A percentile compares a stretch with the other conserved stretches of the same genome.
These are phyloP conservation scores for Atlantisia rogersi DNA, from an alignment of 2,113 vertebrate species.

Conservation along the genomic window DNA sequence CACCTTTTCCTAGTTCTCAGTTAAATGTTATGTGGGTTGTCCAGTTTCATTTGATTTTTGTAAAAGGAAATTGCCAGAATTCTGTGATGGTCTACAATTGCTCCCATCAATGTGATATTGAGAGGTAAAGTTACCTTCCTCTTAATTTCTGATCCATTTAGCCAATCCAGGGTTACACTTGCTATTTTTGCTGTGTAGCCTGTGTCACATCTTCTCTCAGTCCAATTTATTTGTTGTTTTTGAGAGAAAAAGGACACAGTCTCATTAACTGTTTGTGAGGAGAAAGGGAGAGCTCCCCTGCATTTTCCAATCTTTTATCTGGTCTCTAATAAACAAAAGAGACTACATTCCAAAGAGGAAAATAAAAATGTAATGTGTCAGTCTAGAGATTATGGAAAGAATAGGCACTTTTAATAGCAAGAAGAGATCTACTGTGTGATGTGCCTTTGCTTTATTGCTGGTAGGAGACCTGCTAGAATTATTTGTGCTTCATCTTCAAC, in stretches of 20 bases:
- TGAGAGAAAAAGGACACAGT: constrained; percentile 1
- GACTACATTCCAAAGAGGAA: background rate
- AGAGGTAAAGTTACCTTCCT: background rate
- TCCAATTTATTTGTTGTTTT: constrained; percentile 27
- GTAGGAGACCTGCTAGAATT: background rate
- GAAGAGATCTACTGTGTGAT: background rate
- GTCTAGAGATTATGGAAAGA: background rate
- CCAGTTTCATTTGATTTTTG: background rate
- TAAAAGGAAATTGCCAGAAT: background rate
- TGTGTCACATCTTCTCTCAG: constrained; percentile 35
- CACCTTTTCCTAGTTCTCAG: background rate
- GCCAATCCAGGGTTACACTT: background rate
- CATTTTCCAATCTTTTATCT: constrained; percentile 10
- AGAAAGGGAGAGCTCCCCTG: background rate
- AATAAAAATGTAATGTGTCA: background rate
- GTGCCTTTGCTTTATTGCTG: background rate
- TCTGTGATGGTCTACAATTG: background rate
- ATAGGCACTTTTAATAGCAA: background rate
- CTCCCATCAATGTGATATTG: background rate
- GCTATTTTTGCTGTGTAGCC: background rate
- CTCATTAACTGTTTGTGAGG: background rate
- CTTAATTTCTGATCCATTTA: background rate
- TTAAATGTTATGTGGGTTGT: background rate
- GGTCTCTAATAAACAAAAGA: constrained; percentile 27
- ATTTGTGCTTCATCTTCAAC: constrained; percentile 9